Evolutionary conservation across 2,113 vertebrate species (phyloP).

Genomic region (Pholis gunnellus): DNA sequence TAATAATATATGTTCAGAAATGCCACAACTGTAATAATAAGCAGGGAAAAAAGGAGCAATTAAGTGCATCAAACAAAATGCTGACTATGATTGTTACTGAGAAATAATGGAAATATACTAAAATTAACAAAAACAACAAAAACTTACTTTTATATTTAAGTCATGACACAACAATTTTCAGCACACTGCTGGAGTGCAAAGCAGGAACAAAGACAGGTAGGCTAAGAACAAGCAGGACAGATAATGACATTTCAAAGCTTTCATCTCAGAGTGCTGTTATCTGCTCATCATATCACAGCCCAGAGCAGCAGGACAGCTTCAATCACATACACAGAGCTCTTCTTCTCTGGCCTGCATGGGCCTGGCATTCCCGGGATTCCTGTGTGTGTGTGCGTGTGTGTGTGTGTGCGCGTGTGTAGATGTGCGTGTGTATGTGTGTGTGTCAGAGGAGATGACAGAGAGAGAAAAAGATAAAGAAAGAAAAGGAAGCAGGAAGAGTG

Average conservation of each 20-base stretch:
- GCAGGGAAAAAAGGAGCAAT: background rate
- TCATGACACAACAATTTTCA: conserved; percentile 37
- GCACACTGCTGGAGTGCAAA: conserved; percentile 11
- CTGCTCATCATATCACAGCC: conserved; percentile 71
- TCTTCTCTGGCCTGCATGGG: conserved; percentile 69
- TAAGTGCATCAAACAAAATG: background rate
- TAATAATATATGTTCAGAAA: background rate
- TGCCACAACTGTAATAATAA: background rate
- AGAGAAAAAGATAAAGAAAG: conserved; percentile 1
- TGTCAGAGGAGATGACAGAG: conserved; percentile 17
- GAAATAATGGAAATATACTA: background rate
- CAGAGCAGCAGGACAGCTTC: conserved; percentile 66
- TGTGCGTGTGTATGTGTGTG: background rate
- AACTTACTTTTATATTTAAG: conserved; percentile 17
- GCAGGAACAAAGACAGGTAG: conserved; percentile 49
- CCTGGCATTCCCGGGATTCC: conserved; percentile 72
- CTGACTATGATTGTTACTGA: background rate
- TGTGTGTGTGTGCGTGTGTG: background rate
- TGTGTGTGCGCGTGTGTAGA: conserved; percentile 13
- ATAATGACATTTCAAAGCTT: conserved; percentile 71
- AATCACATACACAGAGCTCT: conserved; percentile 55
- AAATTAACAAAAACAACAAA: background rate
- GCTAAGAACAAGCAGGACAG: conserved; percentile 49
- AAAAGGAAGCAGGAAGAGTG: background rate
- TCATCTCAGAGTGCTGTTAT: conserved; percentile 68